phyloP scores from a whole-genome alignment of 2,797 vertebrate genomes.

The Mormyrops attenuatus region DNA sequence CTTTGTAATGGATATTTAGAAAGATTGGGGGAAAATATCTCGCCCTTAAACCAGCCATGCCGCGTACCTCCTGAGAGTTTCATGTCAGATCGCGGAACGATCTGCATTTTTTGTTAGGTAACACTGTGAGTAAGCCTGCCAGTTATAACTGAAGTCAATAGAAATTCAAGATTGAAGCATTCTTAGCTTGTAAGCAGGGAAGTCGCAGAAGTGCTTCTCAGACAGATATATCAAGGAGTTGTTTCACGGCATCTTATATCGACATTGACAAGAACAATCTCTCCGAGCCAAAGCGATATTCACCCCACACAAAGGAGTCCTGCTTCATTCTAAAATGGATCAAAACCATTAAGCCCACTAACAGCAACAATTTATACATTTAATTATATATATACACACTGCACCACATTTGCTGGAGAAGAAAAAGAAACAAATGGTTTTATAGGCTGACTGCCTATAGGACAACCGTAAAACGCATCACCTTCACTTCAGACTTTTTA shows the following conservation, averaged over 20 bases:
- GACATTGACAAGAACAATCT: neutral
- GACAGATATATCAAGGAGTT: neutral
- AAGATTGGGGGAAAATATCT: neutral
- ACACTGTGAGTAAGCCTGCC: neutral
- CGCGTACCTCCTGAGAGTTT: neutral
- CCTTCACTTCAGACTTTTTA: neutral
- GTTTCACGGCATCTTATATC: neutral
- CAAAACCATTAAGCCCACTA: neutral
- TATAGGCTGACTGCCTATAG: neutral
- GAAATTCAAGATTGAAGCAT: neutral
- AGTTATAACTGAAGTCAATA: neutral
- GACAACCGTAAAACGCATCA: neutral
- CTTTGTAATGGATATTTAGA: neutral
- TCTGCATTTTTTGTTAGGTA: neutral
- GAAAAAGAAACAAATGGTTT: neutral
- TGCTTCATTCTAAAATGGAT: neutral
- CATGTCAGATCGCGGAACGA: neutral
- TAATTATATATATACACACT: neutral
- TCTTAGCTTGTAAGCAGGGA: neutral
- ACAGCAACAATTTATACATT: neutral
- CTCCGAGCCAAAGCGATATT: neutral
- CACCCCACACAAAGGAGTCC: neutral
- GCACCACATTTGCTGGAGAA: neutral
- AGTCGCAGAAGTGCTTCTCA: neutral
- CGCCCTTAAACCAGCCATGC: neutral